phyloP scores from a whole-genome alignment of 2,113 vertebrate species.

The Cynoglossus semilaevis region DNA sequence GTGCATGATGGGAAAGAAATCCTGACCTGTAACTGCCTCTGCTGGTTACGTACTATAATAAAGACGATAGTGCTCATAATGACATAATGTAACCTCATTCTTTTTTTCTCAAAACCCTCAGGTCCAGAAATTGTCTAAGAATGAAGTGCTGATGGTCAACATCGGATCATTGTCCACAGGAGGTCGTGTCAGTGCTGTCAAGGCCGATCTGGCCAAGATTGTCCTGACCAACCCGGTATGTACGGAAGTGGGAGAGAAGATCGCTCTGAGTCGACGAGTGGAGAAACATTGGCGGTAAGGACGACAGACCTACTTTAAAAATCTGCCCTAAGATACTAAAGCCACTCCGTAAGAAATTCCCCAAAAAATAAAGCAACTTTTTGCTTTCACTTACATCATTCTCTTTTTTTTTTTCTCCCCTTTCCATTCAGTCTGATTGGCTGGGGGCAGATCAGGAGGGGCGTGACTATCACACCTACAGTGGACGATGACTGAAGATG shows the following conservation, averaged over 20 bases:
- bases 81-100: neutral
- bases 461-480: slow-evolving; percentile 97
- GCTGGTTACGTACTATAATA: too few relatives aligned
- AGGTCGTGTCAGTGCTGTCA: slow-evolving; percentile 95
- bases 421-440: slow-evolving; percentile 87
- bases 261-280: slow-evolving; percentile 95
- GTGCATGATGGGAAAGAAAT: slow-evolving; percentile 4
- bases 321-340: too few relatives aligned
- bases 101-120: slow-evolving; percentile 43
- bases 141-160: slow-evolving; percentile 99
- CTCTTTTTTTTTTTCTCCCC: slow-evolving; percentile 38
- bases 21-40: neutral
- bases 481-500: slow-evolving; percentile 91
- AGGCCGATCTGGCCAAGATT: slow-evolving; percentile 97
- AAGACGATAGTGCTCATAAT: too few relatives aligned
- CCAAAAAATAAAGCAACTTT: too few relatives aligned
- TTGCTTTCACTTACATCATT: neutral
- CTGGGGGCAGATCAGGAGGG: slow-evolving; percentile 98
- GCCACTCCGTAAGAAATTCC: too few relatives aligned
- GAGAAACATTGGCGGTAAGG: slow-evolving; percentile 98
- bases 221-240: slow-evolving; percentile 97
- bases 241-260: slow-evolving; percentile 99
- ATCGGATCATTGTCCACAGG: slow-evolving; percentile 97
- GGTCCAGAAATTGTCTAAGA: slow-evolving; percentile 98
- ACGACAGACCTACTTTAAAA: neutral